phyloP scores from a whole-genome alignment of 2,888 invertebrate genomes.

The Acanthacorydalis orientalis region DNA sequence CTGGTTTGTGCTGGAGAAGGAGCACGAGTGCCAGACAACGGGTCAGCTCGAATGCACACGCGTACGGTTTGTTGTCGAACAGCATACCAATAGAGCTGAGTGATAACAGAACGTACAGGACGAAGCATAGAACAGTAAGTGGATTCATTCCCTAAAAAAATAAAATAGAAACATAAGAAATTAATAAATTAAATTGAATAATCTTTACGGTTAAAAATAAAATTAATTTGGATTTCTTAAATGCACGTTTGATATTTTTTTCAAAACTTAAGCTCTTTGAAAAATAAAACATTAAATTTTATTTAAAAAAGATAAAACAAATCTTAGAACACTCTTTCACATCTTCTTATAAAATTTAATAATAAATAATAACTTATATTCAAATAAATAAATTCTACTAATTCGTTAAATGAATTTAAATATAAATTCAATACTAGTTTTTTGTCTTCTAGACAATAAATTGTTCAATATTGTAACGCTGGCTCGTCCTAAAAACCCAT shows the following conservation, averaged over 20 bases:
- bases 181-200: too few relatives aligned
- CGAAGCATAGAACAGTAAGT: conserved; percentile 36
- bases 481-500: too few relatives aligned
- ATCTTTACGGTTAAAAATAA: too few relatives aligned
- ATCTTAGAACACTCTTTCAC: too few relatives aligned
- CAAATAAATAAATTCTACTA: too few relatives aligned
- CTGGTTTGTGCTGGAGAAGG: conserved; percentile 17
- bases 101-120: conserved; percentile 47
- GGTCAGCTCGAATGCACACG: conserved; percentile 41
- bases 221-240: background rate
- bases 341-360: too few relatives aligned
- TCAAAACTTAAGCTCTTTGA: too few relatives aligned
- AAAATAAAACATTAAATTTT: too few relatives aligned
- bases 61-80: conserved; percentile 46
- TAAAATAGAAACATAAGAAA: conserved; percentile 11
- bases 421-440: too few relatives aligned
- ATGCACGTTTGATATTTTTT: background rate
- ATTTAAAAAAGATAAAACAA: too few relatives aligned
- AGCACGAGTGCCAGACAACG: conserved; percentile 45
- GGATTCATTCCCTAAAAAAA: conserved; percentile 43
- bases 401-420: too few relatives aligned
- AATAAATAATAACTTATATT: background rate
- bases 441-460: background rate
- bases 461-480: too few relatives aligned
- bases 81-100: conserved; percentile 53